phyloP scores from a whole-genome alignment of 2,888 invertebrate genomes.

The Lasioglossum figueresi region DNA sequence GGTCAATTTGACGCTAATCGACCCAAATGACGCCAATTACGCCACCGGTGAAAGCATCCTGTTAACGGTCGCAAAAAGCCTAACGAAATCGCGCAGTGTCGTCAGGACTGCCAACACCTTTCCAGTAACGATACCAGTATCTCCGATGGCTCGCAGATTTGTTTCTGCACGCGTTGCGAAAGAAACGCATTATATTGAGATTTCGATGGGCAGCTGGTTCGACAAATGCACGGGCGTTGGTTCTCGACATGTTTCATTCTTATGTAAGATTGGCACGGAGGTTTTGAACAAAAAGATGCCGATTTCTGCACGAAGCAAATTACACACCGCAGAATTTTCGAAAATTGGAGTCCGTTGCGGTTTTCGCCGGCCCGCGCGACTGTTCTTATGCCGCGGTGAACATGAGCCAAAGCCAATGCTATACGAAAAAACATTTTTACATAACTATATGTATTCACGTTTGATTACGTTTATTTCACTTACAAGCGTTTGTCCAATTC shows the following conservation, averaged over 20 bases:
- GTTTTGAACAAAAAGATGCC: neutral
- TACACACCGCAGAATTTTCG: conserved; percentile 10
- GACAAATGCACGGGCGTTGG: conserved; percentile 15
- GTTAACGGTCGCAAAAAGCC: conserved; percentile 59
- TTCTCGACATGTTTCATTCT: conserved; percentile 25
- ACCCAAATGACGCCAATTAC: conserved; percentile 39
- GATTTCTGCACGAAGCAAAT: conserved; percentile 23
- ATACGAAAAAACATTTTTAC: neutral
- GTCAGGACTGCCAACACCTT: neutral
- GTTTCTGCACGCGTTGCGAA: conserved; percentile 31
- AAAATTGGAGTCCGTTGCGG: neutral
- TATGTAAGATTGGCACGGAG: conserved; percentile 44
- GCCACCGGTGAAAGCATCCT: conserved; percentile 46
- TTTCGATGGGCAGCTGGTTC: conserved; percentile 19
- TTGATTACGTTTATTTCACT: neutral
- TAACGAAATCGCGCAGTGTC: conserved; percentile 35
- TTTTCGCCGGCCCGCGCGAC: neutral
- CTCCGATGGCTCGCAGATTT: neutral
- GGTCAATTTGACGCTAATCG: conserved; percentile 48
- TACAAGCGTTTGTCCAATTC: neutral
- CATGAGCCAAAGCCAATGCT: neutral
- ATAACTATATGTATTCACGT: neutral
- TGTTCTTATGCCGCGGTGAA: neutral
- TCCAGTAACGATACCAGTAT: conserved; percentile 2
- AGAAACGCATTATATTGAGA: conserved; percentile 54